Base-by-base conservation (phyloP, 2,888 invertebrate genomes). In the Fragum sueziense region DNA sequence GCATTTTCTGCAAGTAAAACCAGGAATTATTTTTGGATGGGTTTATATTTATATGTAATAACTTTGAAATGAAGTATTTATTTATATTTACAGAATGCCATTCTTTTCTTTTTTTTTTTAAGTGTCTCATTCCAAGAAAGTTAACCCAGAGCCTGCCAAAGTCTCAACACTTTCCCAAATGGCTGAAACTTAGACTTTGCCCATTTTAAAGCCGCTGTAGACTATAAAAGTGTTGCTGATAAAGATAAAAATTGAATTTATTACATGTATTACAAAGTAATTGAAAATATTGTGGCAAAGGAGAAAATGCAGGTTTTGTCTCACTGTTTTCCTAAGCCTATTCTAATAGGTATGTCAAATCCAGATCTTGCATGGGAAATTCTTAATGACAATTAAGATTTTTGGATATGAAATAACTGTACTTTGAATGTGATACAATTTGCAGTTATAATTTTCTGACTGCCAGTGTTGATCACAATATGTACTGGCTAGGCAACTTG, bases 281-380 rank as follows among this genome's bases (percentile, higher is more conserved):
- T 52, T n/a, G 52, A 52, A 52, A 52, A 52, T n/a, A 52, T 52
- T 52, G 52, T 52, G 52, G n/a, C 11, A 52, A 52, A 52, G n/a
- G 52, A 41, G 41, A 41, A 41, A 41, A 41, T 41, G 41, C 41
- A 11, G 41, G 41, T 41, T 41, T 41, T 41, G 11, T 41, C 41
- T 17, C 17, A 11, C 17, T n/a, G n/a, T n/a, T n/a, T n/a, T n/a
- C n/a, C n/a, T n/a, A n/a, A n/a, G n/a, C n/a, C n/a, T n/a, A n/a
- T n/a, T n/a, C n/a, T n/a, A n/a, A n/a, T n/a, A n/a, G n/a, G n/a
- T n/a, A n/a, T n/a, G n/a, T n/a, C n/a, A 41, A 9, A 9, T 17
- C 9, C 41, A 41, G 17, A 11, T 9, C 17, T 9, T 41, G 9
- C 17, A 11, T 11, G 11, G 17, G 41, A 41, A 41, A 41, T 9